phyloP scores from a whole-genome alignment of 37 sponge, comb jelly and placozoan species.

The Beroe forskalii region DNA sequence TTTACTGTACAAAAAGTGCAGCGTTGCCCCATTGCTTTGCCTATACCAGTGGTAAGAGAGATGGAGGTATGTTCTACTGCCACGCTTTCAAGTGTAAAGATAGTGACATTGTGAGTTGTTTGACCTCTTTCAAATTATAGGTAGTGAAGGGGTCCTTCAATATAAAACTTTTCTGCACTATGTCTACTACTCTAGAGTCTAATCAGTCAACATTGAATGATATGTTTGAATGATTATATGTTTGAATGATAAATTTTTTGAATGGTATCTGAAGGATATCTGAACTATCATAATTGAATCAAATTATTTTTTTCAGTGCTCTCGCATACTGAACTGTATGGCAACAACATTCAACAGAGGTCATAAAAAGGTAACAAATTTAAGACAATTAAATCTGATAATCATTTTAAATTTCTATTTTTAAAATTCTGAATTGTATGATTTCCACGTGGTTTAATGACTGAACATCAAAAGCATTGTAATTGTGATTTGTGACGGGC shows the following conservation, averaged over 20 bases:
- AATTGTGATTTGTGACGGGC: too few relatives aligned
- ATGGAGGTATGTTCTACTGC: slow-evolving; percentile 10
- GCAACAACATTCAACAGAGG: slow-evolving; percentile 42
- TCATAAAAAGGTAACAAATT: not conserved
- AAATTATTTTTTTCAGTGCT: slow-evolving; percentile 56
- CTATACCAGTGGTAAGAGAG: slow-evolving; percentile 43
- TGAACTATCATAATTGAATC: too few relatives aligned
- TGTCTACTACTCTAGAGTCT: not conserved
- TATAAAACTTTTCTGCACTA: too few relatives aligned
- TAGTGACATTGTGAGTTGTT: slow-evolving; percentile 13
- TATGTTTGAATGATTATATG: not conserved
- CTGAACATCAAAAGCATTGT: too few relatives aligned
- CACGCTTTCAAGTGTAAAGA: slow-evolving; percentile 52
- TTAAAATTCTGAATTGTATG: too few relatives aligned
- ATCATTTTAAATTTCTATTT: too few relatives aligned
- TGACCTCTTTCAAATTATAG: too few relatives aligned
- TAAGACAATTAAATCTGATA: too few relatives aligned
- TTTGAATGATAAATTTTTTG: too few relatives aligned
- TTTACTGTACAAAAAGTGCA: slow-evolving; percentile 38
- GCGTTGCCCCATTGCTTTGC: slow-evolving; percentile 20
- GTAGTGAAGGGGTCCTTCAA: too few relatives aligned
- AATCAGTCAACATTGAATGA: not conserved
- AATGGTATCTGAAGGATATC: too few relatives aligned
- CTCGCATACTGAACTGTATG: not conserved
- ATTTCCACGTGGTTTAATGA: too few relatives aligned